These are phyloP conservation scores for Myripristis jacobus DNA, from an alignment of 2,797 vertebrate species.

Conservation along the genomic window DNA sequence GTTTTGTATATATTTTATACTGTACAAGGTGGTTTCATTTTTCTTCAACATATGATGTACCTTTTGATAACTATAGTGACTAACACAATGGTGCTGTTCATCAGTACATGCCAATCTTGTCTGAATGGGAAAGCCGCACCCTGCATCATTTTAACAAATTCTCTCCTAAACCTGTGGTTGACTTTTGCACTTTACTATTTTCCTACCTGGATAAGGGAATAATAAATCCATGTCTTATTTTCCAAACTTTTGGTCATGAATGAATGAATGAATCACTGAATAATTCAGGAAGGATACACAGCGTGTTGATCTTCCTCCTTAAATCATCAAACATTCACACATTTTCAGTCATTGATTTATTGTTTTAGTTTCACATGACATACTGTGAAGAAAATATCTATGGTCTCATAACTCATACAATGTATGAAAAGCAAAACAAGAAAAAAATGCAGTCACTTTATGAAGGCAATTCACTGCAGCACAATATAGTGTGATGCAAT, in stretches of 20 bases:
- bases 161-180: constrained; percentile 65
- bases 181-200: constrained; percentile 84
- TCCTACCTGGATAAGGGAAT: constrained; percentile 64
- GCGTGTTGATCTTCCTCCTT: neutral
- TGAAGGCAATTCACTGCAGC: constrained; percentile 51
- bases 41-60: constrained; percentile 4
- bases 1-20: constrained; percentile 54
- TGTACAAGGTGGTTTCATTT: constrained; percentile 20
- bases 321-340: constrained; percentile 28
- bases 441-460: constrained; percentile 36
- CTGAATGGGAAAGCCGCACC: neutral
- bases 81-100: constrained; percentile 54
- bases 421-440: constrained; percentile 42
- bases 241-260: constrained; percentile 14
- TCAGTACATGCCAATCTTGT: constrained; percentile 20
- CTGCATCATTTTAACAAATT: constrained; percentile 40
- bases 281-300: neutral
- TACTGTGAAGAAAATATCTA: constrained; percentile 34
- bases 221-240: constrained; percentile 60
- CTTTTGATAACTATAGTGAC: constrained; percentile 29
- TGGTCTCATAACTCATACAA: constrained; percentile 34
- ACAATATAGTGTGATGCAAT: constrained; percentile 31
- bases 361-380: constrained; percentile 56
- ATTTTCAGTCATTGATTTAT: constrained; percentile 35
- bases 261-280: constrained; percentile 2